Evolutionary conservation across 1,140 invertebrate species (phyloP).

Genomic region (Drosophila seguyi): DNA sequence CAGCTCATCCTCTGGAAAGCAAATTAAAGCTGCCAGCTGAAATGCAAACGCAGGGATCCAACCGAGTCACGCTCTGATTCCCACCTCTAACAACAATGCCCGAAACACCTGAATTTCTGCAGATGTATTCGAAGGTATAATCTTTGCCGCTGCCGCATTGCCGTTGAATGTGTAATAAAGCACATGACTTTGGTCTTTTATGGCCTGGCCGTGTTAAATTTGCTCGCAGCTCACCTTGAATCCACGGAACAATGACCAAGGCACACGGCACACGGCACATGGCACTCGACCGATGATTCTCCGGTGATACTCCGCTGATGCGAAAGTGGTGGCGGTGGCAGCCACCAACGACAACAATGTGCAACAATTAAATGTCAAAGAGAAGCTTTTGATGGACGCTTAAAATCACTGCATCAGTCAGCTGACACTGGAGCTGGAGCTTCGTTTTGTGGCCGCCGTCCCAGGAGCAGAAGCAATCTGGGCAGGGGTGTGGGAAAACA

Average conservation of each 20-base stretch:
- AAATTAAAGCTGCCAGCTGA: constrained; percentile 20
- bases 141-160: constrained; percentile 77
- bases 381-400: constrained; percentile 79
- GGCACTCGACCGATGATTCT: constrained; percentile 2
- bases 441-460: constrained; percentile 45
- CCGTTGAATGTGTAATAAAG: constrained; percentile 81
- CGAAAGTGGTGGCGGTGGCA: constrained; percentile 16
- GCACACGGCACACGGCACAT: not conserved
- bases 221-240: constrained; percentile 57
- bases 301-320: constrained; percentile 24
- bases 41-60: constrained; percentile 7
- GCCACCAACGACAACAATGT: constrained; percentile 62
- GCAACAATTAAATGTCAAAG: constrained; percentile 82
- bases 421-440: constrained; percentile 44
- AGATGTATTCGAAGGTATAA: constrained; percentile 38
- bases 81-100: constrained; percentile 37
- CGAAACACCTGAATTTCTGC: constrained; percentile 32
- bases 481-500: constrained; percentile 9
- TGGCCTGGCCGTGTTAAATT: constrained; percentile 60
- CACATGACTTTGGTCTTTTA: constrained; percentile 77
- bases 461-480: constrained; percentile 11
- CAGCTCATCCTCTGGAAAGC: not conserved
- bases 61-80: constrained; percentile 46
- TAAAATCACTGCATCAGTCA: constrained; percentile 80
- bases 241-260: constrained; percentile 36